Base-by-base conservation (phyloP, 2,888 invertebrate genomes). In the Brenthis daphne region DNA sequence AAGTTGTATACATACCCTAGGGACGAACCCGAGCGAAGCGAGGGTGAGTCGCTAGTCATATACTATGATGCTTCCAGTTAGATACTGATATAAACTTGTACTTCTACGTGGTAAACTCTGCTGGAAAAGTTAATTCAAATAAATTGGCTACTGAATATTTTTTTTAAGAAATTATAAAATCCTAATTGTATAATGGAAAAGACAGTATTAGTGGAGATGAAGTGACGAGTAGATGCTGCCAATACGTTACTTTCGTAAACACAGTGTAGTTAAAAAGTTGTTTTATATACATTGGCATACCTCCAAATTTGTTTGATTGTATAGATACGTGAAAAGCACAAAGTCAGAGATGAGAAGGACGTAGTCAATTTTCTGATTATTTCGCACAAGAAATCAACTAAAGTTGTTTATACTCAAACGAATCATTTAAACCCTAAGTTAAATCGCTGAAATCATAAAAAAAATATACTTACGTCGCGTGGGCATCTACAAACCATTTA, bases 401-500 rank as follows among this genome's bases (percentile, higher is more conserved):
- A 43, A 11, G 37, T 43, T 43, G 37, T 43, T 43, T 43, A 11
- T 43, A 43, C 37, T 43, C 37, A 43, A 8, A 1, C 37, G 37
- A 43, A 11, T 43, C 8, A 43, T 43, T 43, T 43, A 43, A 43
- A 43, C 11, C 11, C 8, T 43, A 8, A 43, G 11, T 43, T 43
- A 43, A 43, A 43, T 43, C 37, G 8, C 37, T 11, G 20, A 48
- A 14, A 8, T 24, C 4, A 0, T 33, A 1, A 63, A 67, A 43
- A 29, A 29, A 58, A 56, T 65, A 56, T 24, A 53, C 56, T 55
- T 56, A 57, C 1, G 8, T 43, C 50, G 24, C 13, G 24, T n/a
- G 48, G 48, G 57, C 61, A 55, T 53, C 65, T 13, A 8, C n/a
- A 37, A 68, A 57, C 29, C 56, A 24, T 58, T 65, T 33, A 48